Conservation (phyloP, 2,113 vertebrate genomes). For the Sphyrna mokarran region DNA sequence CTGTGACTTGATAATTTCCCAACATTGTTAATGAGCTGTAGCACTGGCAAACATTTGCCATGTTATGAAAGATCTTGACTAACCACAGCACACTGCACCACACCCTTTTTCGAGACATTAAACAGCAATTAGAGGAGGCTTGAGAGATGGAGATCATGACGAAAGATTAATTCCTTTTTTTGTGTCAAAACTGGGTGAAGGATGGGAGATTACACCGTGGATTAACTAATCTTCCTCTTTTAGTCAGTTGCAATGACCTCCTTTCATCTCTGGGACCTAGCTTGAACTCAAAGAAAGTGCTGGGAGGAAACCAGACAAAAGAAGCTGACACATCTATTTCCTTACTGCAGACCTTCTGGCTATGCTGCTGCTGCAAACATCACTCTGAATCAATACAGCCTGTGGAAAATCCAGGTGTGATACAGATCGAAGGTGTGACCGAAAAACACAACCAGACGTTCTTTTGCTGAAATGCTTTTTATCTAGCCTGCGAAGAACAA, state of each 20-base stretch:
- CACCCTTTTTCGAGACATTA: neutral
- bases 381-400: neutral
- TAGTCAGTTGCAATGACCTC: neutral
- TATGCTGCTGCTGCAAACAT: neutral
- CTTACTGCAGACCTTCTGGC: neutral
- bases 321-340: neutral
- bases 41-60: neutral
- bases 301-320: neutral
- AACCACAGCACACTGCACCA: neutral
- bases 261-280: neutral
- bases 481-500: neutral
- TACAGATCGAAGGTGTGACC: no score
- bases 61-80: neutral
- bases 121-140: conserved; percentile 1
- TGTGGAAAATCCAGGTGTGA: neutral
- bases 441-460: neutral
- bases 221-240: neutral
- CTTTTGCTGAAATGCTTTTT: neutral
- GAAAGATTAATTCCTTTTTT: conserved; percentile 2
- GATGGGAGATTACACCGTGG: neutral
- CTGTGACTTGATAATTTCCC: neutral
- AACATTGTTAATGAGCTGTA: neutral
- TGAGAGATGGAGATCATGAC: neutral
- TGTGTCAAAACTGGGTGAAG: neutral
- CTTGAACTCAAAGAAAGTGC: neutral